phyloP scores from a whole-genome alignment of 2,797 vertebrate species.

The Myripristis jacobus region DNA sequence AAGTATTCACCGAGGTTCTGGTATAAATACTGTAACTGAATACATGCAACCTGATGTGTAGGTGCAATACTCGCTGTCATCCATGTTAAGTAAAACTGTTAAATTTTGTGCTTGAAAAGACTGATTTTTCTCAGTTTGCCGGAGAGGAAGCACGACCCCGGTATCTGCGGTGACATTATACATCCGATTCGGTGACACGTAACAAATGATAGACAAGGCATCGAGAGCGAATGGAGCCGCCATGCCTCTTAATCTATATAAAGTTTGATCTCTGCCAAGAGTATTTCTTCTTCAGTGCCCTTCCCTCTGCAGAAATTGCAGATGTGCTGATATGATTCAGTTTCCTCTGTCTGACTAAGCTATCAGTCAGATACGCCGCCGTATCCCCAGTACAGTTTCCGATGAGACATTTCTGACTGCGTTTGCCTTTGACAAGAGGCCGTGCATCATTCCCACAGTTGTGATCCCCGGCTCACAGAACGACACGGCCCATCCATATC shows the following conservation, averaged over 20 bases:
- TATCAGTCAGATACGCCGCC: constrained; percentile 66
- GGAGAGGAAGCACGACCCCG: constrained; percentile 44
- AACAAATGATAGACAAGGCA: constrained; percentile 68
- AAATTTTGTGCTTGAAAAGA: constrained; percentile 44
- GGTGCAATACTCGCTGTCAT: constrained; percentile 47
- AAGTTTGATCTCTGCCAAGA: constrained; percentile 63
- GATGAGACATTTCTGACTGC: constrained; percentile 49
- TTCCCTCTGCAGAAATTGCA: constrained; percentile 61
- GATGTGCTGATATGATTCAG: constrained; percentile 71
- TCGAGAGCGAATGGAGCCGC: constrained; percentile 48
- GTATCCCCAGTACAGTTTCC: constrained; percentile 43
- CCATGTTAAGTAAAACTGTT: constrained; percentile 32
- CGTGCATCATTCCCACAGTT: constrained; percentile 60
- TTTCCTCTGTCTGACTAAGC: constrained; percentile 57
- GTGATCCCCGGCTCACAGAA: constrained; percentile 58
- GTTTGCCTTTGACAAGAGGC: constrained; percentile 55
- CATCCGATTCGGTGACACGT: constrained; percentile 65
- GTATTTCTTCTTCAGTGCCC: constrained; percentile 51
- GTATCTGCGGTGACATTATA: constrained; percentile 63
- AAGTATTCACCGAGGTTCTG: constrained; percentile 1
- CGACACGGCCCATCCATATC: constrained; percentile 42
- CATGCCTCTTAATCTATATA: constrained; percentile 62
- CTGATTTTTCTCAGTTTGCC: constrained; percentile 37
- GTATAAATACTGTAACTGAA: constrained; percentile 12
- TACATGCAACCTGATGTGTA: constrained; percentile 29